A percentile compares a stretch with the other conserved stretches of the same genome.
Evolutionary conservation across 2,113 vertebrate species (phyloP).

Genomic region (Brachionichthys hirsutus): DNA sequence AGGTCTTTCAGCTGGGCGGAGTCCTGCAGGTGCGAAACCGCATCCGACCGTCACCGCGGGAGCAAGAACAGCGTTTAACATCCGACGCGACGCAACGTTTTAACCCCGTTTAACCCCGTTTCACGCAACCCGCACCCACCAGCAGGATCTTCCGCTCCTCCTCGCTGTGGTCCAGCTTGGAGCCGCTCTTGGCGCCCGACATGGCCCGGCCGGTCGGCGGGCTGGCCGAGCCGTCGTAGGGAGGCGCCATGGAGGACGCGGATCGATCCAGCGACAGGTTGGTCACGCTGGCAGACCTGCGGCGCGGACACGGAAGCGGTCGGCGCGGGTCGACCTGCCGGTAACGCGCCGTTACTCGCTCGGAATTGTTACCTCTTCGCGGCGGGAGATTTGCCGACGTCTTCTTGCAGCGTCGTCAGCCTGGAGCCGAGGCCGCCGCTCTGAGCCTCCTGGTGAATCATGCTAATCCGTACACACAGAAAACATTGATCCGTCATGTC

Average conservation of each 20-base stretch:
- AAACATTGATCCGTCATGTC: background rate
- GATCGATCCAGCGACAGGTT: slow-evolving; percentile 92
- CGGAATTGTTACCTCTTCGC: slow-evolving; percentile 83
- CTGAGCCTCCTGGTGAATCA: slow-evolving; percentile 92
- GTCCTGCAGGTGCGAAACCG: slow-evolving; percentile 77
- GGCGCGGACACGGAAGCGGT: background rate
- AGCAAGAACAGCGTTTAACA: too few relatives aligned
- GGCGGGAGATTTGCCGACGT: slow-evolving; percentile 91
- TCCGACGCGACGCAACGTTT: too few relatives aligned
- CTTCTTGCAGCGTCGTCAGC: slow-evolving; percentile 88
- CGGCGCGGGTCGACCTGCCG: too few relatives aligned
- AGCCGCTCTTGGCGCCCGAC: slow-evolving; percentile 71
- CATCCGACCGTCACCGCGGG: too few relatives aligned
- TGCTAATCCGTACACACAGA: slow-evolving; percentile 70
- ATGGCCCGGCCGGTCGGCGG: slow-evolving; percentile 87
- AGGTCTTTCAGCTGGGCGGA: slow-evolving; percentile 95
- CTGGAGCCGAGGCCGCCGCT: slow-evolving; percentile 81
- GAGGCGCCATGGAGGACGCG: slow-evolving; percentile 87
- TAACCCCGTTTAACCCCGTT: too few relatives aligned
- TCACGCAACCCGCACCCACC: too few relatives aligned
- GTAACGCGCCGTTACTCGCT: too few relatives aligned
- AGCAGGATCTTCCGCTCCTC: slow-evolving; percentile 96
- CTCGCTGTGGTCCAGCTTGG: slow-evolving; percentile 84
- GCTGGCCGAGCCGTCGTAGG: slow-evolving; percentile 91
- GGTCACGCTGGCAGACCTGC: slow-evolving; percentile 92